Evolutionary conservation across 2,888 invertebrate species (phyloP).

Genomic region (Priocnemis perturbator): DNA sequence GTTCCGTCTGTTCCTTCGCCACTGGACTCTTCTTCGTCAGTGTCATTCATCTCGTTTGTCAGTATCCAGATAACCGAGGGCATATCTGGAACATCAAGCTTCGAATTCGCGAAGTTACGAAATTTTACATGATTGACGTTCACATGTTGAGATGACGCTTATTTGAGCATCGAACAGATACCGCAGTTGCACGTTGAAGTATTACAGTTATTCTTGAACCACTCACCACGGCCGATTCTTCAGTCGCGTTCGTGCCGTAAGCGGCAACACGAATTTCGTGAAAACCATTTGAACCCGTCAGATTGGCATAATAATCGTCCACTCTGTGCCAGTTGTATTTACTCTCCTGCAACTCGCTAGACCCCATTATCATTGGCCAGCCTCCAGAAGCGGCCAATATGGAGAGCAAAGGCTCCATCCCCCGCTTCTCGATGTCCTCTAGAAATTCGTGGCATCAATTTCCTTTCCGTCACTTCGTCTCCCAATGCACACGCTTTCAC

Average conservation of each 20-base stretch:
- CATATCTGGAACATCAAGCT: not conserved
- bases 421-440: slow-evolving; percentile 47
- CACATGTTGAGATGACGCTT: no score
- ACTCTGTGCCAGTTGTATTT: slow-evolving; percentile 55
- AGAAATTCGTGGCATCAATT: not conserved
- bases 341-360: slow-evolving; percentile 53
- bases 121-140: no score
- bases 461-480: no score
- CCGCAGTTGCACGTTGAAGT: no score
- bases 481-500: not conserved
- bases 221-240: slow-evolving; percentile 13
- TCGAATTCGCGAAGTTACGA: not conserved
- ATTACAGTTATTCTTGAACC: not conserved
- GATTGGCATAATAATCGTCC: slow-evolving; percentile 50
- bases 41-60: not conserved
- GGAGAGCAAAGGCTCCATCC: slow-evolving; percentile 53
- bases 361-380: slow-evolving; percentile 60
- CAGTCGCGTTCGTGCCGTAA: not conserved
- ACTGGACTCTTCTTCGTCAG: not conserved
- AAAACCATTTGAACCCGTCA: slow-evolving; percentile 33
- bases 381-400: slow-evolving; percentile 54
- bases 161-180: no score
- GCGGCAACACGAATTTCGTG: slow-evolving; percentile 11
- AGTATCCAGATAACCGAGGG: not conserved
- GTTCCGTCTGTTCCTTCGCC: not conserved